Percentiles rank a stretch among this genome's conserved stretches.
phyloP scores from a whole-genome alignment of 2,113 vertebrate species.

The Mirounga angustirostris region DNA sequence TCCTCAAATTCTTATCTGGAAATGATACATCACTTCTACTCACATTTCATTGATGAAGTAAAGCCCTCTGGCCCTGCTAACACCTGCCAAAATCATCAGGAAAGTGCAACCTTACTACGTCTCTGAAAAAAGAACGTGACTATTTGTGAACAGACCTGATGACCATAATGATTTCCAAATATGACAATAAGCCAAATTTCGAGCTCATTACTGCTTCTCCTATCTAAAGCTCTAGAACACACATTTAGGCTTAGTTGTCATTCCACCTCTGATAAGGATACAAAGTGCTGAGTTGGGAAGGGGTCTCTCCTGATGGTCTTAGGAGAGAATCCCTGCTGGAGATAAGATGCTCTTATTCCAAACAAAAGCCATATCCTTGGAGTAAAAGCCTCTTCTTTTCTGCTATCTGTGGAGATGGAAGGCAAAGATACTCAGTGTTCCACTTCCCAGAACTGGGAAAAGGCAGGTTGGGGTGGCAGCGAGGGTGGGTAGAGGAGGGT shows the following conservation, averaged over 20 bases:
- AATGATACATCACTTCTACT: neutral
- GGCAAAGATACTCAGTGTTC: neutral
- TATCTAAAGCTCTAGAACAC: neutral
- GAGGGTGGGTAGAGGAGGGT: neutral
- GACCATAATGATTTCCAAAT: neutral
- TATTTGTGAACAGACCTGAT: neutral
- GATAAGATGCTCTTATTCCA: neutral
- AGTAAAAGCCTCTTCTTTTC: neutral
- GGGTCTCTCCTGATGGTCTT: neutral
- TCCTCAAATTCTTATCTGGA: neutral
- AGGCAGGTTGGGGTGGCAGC: neutral
- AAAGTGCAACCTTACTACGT: neutral
- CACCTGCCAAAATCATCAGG: neutral
- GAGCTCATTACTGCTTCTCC: neutral
- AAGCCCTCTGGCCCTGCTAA: neutral
- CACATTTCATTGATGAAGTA: neutral
- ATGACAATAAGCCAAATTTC: neutral
- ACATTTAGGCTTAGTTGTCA: neutral
- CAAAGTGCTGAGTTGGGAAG: neutral
- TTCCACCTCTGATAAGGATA: neutral
- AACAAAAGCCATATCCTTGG: neutral
- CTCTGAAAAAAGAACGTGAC: neutral
- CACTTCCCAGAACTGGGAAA: neutral
- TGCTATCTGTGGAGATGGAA: neutral
- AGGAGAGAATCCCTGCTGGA: neutral